Evolutionary conservation across 1,140 invertebrate species (phyloP).

Genomic region (Coptotermes formosanus): DNA sequence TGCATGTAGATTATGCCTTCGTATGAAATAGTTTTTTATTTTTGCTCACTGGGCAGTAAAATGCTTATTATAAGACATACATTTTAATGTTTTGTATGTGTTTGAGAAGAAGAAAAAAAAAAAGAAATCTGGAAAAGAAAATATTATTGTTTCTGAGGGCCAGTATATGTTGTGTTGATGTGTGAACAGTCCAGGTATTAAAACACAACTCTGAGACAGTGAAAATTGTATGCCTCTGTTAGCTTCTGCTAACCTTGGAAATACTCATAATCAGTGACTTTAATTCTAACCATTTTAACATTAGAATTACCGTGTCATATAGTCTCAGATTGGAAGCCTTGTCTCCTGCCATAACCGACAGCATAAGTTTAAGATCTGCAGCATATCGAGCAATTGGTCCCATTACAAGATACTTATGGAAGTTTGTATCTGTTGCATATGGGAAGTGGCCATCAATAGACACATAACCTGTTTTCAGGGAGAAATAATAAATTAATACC

Average conservation of each 20-base stretch:
- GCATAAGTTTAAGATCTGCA: slow-evolving; percentile 74
- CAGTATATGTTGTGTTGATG: too few species aligned
- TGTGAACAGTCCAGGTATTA: neutral
- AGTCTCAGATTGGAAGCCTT: slow-evolving; percentile 43
- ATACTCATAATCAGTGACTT: too few species aligned
- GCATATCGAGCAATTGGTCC: slow-evolving; percentile 91
- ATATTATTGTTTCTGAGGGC: too few species aligned
- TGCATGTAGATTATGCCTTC: too few species aligned
- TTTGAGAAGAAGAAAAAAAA: too few species aligned
- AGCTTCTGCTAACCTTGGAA: neutral
- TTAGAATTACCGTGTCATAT: slow-evolving; percentile 1
- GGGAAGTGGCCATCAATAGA: slow-evolving; percentile 60
- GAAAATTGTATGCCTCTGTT: neutral
- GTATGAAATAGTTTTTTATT: too few species aligned
- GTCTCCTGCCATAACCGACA: slow-evolving; percentile 67
- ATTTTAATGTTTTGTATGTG: too few species aligned
- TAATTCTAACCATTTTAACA: too few species aligned
- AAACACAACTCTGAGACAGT: neutral
- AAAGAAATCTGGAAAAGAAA: too few species aligned
- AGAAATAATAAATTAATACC: neutral
- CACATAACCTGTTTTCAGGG: slow-evolving; percentile 49
- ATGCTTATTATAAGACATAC: too few species aligned
- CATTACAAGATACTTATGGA: slow-evolving; percentile 51
- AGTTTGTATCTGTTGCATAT: slow-evolving; percentile 48
- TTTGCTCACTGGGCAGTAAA: too few species aligned